phyloP scores from a whole-genome alignment of 2,888 invertebrate genomes.

The Erebia epiphron region DNA sequence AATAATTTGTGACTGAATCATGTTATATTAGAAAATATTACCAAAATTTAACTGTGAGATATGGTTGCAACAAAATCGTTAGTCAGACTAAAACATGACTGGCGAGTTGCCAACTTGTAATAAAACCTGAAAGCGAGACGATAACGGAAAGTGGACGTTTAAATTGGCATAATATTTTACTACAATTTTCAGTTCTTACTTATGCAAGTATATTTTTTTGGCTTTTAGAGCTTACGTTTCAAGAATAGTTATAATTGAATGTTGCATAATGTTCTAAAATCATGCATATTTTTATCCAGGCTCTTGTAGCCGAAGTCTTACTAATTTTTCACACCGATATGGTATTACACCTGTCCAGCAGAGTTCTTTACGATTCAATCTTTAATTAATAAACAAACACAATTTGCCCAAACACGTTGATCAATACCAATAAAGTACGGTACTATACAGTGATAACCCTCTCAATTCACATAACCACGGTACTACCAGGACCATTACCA shows the following conservation, averaged over 20 bases:
- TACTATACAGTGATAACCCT: constrained; percentile 12
- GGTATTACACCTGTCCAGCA: too few relatives aligned
- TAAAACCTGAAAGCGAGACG: constrained; percentile 41
- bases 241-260: not conserved
- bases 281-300: not conserved
- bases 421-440: constrained; percentile 5
- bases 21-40: not conserved
- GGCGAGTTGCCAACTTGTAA: constrained; percentile 42
- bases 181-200: constrained; percentile 11
- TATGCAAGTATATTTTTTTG: not conserved
- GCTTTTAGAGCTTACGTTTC: not conserved
- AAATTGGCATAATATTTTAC: constrained; percentile 37
- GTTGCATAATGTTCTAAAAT: not conserved
- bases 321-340: too few relatives aligned
- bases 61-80: constrained; percentile 40
- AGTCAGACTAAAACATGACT: constrained; percentile 41
- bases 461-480: constrained; percentile 18
- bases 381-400: not conserved
- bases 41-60: constrained; percentile 29
- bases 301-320: not conserved
- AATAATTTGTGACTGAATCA: not conserved
- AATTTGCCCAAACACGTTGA: constrained; percentile 6
- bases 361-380: too few relatives aligned
- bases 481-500: constrained; percentile 23
- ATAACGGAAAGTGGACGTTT: constrained; percentile 41